phyloP scores from a whole-genome alignment of 2,888 invertebrate genomes.

The Philaethria dido region DNA sequence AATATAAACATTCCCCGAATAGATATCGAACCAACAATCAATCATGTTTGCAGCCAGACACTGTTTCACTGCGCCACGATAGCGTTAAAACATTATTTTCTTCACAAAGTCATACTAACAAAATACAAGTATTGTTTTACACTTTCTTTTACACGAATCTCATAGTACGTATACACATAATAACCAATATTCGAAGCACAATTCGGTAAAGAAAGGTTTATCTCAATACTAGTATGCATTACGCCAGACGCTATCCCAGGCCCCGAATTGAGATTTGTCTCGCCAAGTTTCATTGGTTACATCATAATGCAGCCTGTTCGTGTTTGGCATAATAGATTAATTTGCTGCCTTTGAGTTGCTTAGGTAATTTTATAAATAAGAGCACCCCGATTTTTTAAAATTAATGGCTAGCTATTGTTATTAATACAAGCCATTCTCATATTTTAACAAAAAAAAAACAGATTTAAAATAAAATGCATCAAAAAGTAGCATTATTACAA shows the following conservation, averaged over 20 bases:
- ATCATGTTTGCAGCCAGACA: too few species aligned
- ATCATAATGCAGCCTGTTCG: conserved; percentile 47
- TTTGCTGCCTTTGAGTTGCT: conserved; percentile 46
- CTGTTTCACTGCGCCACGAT: too few species aligned
- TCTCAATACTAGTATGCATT: conserved; percentile 49
- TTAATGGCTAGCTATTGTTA: too few species aligned
- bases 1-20: too few species aligned
- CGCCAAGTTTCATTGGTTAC: conserved; percentile 53
- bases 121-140: neutral
- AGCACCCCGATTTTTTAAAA: too few species aligned
- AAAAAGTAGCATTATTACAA: too few species aligned
- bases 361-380: conserved; percentile 10
- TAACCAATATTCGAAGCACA: conserved; percentile 23
- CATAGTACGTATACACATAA: conserved; percentile 7
- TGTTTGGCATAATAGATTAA: conserved; percentile 68
- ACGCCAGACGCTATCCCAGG: conserved; percentile 56
- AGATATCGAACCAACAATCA: too few species aligned
- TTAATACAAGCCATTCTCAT: too few species aligned
- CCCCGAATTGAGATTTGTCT: conserved; percentile 65
- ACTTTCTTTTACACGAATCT: too few species aligned
- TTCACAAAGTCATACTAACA: neutral
- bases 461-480: too few species aligned
- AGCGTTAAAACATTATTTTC: too few species aligned
- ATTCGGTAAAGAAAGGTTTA: conserved; percentile 25
- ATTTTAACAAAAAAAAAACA: too few species aligned